These are phyloP conservation scores for Polydrusus cervinus DNA, from an alignment of 2,888 invertebrate species.

Conservation along the genomic window DNA sequence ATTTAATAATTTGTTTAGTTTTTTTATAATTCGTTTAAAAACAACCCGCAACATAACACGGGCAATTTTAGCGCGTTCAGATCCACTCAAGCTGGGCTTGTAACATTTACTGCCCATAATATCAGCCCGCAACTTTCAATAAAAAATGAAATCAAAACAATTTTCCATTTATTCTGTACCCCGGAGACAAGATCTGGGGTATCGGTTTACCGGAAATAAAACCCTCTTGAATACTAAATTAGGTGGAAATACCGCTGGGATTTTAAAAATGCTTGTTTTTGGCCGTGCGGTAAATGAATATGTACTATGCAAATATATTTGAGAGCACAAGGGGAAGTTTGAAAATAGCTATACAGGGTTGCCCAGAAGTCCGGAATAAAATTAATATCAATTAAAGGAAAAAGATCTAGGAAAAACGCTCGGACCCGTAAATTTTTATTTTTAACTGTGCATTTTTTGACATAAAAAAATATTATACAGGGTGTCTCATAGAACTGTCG, in stretches of 20 bases:
- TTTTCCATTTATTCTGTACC: slow-evolving; percentile 1
- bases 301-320: not conserved
- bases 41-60: no score
- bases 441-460: no score
- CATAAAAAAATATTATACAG: no score
- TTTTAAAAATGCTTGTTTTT: not conserved
- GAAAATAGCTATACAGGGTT: no score
- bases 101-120: not conserved
- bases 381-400: no score
- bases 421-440: no score
- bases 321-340: not conserved
- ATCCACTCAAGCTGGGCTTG: not conserved
- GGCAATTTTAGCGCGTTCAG: no score
- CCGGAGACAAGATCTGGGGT: not conserved
- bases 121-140: not conserved
- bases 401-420: no score
- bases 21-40: no score
- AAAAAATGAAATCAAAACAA: slow-evolving; percentile 12
- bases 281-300: not conserved
- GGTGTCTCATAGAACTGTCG: no score
- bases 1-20: no score
- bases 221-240: slow-evolving; percentile 19
- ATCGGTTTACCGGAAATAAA: slow-evolving; percentile 10
- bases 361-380: no score
- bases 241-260: not conserved